Percentiles rank a stretch among this genome's conserved stretches.
Evolutionary conservation across 2,113 vertebrate species (phyloP).

Genomic region (Gymnogyps californianus): DNA sequence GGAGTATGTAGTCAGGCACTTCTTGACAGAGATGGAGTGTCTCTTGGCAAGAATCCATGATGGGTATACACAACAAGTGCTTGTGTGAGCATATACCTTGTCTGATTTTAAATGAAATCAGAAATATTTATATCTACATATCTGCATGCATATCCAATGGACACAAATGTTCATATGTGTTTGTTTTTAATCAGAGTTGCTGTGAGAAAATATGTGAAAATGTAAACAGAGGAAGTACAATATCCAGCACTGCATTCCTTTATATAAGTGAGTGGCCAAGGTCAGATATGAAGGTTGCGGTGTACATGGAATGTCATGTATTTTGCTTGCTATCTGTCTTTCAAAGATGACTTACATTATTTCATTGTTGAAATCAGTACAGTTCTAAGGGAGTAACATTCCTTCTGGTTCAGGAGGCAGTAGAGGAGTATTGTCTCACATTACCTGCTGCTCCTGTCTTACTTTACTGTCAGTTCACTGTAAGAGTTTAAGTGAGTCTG

Average conservation of each 20-base stretch:
- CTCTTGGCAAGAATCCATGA: not conserved
- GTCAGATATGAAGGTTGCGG: not conserved
- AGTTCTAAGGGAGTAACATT: not conserved
- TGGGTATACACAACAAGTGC: not conserved
- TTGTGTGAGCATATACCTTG: not conserved
- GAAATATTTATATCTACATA: not conserved
- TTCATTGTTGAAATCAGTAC: not conserved
- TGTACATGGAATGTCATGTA: rapidly evolving
- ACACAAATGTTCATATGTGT: not conserved
- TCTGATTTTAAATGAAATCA: not conserved
- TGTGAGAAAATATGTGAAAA: not conserved
- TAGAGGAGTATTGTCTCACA: not conserved
- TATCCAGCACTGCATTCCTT: not conserved
- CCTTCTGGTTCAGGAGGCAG: not conserved
- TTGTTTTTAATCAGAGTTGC: not conserved
- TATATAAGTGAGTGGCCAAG: rapidly evolving
- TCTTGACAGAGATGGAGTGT: not conserved
- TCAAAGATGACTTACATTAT: not conserved
- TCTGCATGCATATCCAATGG: not conserved
- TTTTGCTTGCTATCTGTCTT: not conserved
- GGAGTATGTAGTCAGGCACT: not conserved
- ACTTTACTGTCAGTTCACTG: not conserved
- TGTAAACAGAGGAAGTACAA: not conserved
- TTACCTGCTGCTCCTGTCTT: not conserved
- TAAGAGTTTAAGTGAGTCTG: not conserved